These are phyloP conservation scores for Heliothis subflexa DNA, from an alignment of 1,140 invertebrate species.

Conservation along the genomic window DNA sequence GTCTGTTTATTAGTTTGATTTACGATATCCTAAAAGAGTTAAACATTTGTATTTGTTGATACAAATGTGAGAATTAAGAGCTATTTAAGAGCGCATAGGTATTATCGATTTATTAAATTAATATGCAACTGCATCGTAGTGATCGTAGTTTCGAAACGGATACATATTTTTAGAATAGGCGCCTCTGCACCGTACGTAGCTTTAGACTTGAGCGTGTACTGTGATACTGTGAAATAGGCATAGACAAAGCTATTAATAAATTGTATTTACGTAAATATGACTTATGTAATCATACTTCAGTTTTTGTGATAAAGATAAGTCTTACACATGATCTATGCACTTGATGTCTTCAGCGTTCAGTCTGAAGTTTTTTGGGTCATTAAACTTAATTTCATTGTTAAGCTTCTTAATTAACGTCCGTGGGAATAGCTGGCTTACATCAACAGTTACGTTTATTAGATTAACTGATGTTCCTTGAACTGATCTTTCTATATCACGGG, in stretches of 20 bases:
- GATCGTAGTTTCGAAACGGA: too few species aligned
- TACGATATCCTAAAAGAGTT: not conserved
- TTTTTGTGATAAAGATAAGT: not conserved
- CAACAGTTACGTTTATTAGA: not conserved
- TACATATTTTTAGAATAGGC: too few species aligned
- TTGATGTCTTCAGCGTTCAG: not conserved
- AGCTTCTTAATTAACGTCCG: not conserved
- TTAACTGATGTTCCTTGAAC: too few species aligned
- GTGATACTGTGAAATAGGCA: too few species aligned
- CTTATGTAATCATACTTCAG: not conserved
- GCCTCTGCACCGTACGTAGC: too few species aligned
- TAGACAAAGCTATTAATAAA: not conserved
- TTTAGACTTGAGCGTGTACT: too few species aligned
- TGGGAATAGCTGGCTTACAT: not conserved
- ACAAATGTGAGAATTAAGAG: not conserved
- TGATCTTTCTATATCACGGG: too few species aligned
- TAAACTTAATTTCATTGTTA: slow-evolving; percentile 7
- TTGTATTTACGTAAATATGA: not conserved
- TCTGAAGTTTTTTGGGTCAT: not conserved
- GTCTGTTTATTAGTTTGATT: not conserved
- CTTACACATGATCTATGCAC: not conserved
- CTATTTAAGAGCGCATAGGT: not conserved
- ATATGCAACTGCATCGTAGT: too few species aligned
- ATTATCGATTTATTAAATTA: not conserved
- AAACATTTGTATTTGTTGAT: not conserved